A percentile compares a stretch with the other conserved stretches of the same genome.
phyloP scores from a whole-genome alignment of 2,797 vertebrate species.

The Vultur gryphus region DNA sequence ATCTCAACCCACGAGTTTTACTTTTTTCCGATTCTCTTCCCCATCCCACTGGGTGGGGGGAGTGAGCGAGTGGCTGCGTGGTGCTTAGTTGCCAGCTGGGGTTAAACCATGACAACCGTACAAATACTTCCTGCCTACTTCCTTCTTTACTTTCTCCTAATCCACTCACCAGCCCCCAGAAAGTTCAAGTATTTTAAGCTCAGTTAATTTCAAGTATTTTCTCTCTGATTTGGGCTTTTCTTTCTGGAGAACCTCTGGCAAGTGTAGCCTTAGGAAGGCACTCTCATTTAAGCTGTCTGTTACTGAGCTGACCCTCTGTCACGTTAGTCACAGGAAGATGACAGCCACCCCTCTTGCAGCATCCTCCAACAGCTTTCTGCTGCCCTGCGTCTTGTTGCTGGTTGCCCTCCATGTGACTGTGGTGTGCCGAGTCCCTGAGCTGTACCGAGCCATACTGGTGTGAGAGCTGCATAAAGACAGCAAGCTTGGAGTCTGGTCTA shows the following conservation, averaged over 20 bases:
- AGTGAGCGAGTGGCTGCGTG: no score
- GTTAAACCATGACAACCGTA: neutral
- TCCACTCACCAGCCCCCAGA: neutral
- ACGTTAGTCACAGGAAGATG: neutral
- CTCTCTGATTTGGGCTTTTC: neutral
- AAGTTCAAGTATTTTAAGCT: neutral
- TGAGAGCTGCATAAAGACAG: neutral
- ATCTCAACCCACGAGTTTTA: no score
- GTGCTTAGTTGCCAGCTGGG: no score
- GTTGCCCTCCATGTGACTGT: neutral
- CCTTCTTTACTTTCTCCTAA: neutral
- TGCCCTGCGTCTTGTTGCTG: neutral
- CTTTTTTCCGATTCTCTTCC: no score
- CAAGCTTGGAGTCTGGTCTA: neutral
- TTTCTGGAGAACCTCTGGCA: neutral
- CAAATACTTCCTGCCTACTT: neutral
- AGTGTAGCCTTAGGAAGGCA: neutral
- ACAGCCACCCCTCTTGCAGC: neutral
- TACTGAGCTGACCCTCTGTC: neutral
- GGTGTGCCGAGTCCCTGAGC: neutral
- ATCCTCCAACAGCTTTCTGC: neutral
- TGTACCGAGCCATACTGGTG: accelerated
- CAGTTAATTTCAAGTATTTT: neutral
- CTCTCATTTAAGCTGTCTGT: neutral
- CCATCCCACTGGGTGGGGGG: no score